These are phyloP conservation scores for Toxotes lorentzi DNA, from an alignment of 2,797 vertebrate genomes.

Conservation along the genomic window DNA sequence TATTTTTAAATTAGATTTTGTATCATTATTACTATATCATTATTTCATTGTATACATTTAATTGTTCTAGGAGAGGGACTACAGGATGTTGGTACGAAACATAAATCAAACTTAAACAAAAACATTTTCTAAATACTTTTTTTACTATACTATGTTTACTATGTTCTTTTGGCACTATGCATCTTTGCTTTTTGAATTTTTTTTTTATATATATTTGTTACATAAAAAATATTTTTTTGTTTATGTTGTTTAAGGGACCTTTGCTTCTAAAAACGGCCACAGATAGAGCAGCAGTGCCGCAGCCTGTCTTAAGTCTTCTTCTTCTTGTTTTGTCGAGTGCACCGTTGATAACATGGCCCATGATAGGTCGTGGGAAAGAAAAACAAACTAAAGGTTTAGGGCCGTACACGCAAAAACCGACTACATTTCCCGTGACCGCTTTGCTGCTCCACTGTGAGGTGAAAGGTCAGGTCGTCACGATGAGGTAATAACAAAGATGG, in stretches of 20 bases:
- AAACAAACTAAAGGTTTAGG: background rate
- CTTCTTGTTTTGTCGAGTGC: background rate
- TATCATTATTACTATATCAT: background rate
- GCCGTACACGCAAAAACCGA: background rate
- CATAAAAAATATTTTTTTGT: background rate
- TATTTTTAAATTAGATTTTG: background rate
- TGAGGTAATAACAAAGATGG: conserved; percentile 78
- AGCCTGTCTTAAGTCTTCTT: background rate
- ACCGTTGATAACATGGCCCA: background rate
- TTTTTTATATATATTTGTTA: background rate
- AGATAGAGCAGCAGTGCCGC: background rate
- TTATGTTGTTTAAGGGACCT: background rate
- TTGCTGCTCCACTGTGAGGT: background rate
- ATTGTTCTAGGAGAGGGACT: background rate
- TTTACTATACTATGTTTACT: too few species aligned
- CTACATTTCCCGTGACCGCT: conserved; percentile 73
- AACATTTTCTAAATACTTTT: too few species aligned
- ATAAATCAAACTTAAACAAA: background rate
- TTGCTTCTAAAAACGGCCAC: background rate
- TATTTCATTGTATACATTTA: background rate
- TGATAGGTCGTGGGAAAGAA: background rate
- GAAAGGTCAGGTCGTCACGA: conserved; percentile 41
- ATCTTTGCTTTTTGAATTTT: background rate
- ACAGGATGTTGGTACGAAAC: background rate
- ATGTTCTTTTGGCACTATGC: too few species aligned